A percentile compares a stretch with the other conserved stretches of the same genome.
Conservation (phyloP, 2,797 vertebrate species). For the Mormyrus proboscirostris region DNA sequence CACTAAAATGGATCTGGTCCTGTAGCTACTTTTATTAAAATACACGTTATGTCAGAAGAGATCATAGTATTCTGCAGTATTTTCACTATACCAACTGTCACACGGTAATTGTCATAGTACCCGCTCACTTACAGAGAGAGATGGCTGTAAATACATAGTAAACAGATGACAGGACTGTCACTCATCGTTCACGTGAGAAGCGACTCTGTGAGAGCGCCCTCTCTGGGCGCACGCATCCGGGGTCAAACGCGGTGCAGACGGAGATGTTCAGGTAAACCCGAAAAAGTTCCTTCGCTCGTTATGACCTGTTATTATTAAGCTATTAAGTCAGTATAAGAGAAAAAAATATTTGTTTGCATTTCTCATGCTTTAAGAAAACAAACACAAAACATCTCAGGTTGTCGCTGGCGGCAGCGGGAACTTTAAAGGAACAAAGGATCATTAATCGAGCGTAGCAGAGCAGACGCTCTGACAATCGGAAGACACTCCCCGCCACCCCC, state of each 20-base stretch:
- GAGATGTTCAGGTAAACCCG: not conserved
- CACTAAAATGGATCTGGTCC: not conserved
- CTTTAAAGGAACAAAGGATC: not conserved
- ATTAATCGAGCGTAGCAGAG: not conserved
- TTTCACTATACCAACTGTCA: not conserved
- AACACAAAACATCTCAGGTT: not conserved
- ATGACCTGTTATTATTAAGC: slow-evolving; percentile 13
- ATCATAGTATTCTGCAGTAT: not conserved
- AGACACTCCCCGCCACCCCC: not conserved
- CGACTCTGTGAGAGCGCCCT: not conserved
- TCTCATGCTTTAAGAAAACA: slow-evolving; percentile 1
- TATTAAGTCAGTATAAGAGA: slow-evolving; percentile 18
- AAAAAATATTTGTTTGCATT: slow-evolving; percentile 3
- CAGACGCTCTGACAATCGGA: not conserved
- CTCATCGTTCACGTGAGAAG: not conserved
- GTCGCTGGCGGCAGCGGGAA: not conserved
- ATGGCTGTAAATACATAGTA: not conserved
- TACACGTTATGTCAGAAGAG: not conserved
- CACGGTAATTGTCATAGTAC: not conserved
- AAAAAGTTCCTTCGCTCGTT: not conserved
- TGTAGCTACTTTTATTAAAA: not conserved
- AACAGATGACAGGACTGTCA: not conserved
- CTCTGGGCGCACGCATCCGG: not conserved
- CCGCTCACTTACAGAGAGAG: not conserved
- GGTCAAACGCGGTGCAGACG: not conserved